These are phyloP conservation scores for Agrotis segetum DNA, from an alignment of 2,888 invertebrate genomes.

Conservation along the genomic window DNA sequence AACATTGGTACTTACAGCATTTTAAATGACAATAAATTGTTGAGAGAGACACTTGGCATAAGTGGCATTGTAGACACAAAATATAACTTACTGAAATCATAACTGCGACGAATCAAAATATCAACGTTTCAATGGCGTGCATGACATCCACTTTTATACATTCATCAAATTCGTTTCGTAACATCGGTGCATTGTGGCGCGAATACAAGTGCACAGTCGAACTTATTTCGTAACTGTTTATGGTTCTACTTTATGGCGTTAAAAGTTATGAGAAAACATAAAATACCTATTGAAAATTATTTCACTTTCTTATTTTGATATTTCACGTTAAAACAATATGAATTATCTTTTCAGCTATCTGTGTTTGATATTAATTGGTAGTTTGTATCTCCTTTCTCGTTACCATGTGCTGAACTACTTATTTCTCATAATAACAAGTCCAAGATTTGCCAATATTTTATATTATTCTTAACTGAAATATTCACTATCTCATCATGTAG, in stretches of 20 bases:
- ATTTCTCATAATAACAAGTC: no score
- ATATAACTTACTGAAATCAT: conserved; percentile 72
- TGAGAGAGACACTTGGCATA: neutral
- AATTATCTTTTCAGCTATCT: conserved; percentile 18
- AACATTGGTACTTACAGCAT: no score
- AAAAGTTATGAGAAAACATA: conserved; percentile 57
- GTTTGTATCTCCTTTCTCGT: no score
- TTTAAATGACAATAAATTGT: neutral
- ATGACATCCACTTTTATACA: conserved; percentile 71
- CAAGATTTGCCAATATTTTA: no score
- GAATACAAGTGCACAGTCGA: conserved; percentile 30
- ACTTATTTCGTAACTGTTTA: conserved; percentile 49
- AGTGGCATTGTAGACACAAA: no score
- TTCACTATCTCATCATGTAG: neutral
- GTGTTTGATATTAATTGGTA: no score
- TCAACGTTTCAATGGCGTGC: conserved; percentile 57
- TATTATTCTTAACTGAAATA: no score
- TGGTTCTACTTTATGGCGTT: conserved; percentile 54
- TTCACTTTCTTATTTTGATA: conserved; percentile 32
- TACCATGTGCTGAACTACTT: no score
- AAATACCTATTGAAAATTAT: conserved; percentile 36
- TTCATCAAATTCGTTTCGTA: conserved; percentile 61
- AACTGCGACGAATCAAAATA: conserved; percentile 56
- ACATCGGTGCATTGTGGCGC: conserved; percentile 64
- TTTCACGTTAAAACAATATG: conserved; percentile 9